Evolutionary conservation across 2,113 vertebrate genomes (phyloP).

Genomic region (Plestiodon gilberti): DNA sequence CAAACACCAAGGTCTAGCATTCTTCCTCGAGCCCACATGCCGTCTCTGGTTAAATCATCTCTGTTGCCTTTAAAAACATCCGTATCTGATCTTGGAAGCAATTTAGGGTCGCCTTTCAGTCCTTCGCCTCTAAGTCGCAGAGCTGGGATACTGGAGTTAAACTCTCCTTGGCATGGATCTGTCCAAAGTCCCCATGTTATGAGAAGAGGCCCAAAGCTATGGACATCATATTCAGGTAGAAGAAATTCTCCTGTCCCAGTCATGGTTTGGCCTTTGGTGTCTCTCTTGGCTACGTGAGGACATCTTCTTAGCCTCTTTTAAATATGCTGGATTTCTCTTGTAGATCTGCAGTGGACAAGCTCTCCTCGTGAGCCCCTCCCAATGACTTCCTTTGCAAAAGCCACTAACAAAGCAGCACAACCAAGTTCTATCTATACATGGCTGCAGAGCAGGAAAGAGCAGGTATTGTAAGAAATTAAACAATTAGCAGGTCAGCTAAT

Average conservation of each 20-base stretch:
- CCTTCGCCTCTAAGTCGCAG: conserved; percentile 78
- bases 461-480: conserved; percentile 75
- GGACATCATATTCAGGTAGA: conserved; percentile 87
- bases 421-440: conserved; percentile 76
- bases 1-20: conserved; percentile 74
- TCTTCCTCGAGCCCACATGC: conserved; percentile 72
- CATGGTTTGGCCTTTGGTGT: neutral
- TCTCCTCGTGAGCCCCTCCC: conserved; percentile 48
- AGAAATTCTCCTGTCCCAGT: neutral
- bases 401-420: conserved; percentile 52
- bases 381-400: conserved; percentile 37
- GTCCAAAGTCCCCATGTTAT: conserved; percentile 82
- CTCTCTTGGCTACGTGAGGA: neutral
- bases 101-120: conserved; percentile 80
- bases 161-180: conserved; percentile 80
- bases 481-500: neutral
- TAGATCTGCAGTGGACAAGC: conserved; percentile 73
- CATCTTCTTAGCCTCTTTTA: conserved; percentile 6
- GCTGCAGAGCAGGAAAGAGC: conserved; percentile 89
- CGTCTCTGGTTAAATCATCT: conserved; percentile 79
- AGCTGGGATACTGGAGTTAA: conserved; percentile 73
- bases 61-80: conserved; percentile 68
- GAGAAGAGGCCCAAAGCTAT: conserved; percentile 88
- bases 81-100: conserved; percentile 79
- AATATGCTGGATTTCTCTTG: conserved; percentile 17